A percentile compares a stretch with the other conserved stretches of the same genome.
phyloP scores from a whole-genome alignment of 2,113 vertebrate species.

The Atlantisia rogersi region DNA sequence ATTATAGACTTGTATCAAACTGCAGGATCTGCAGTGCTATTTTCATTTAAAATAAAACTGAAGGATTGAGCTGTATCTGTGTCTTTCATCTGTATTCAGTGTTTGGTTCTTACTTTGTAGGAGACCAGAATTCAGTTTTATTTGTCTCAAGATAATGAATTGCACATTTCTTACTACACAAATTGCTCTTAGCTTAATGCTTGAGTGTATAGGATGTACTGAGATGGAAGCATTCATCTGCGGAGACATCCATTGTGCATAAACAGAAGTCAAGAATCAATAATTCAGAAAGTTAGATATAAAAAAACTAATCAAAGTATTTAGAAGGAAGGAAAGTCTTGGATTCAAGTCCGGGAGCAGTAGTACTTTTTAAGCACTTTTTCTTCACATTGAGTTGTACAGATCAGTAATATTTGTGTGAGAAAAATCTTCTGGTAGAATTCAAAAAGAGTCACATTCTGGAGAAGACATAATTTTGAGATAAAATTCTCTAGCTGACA shows the following conservation, averaged over 20 bases:
- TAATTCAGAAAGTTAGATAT: background rate
- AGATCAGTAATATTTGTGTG: background rate
- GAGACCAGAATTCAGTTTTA: background rate
- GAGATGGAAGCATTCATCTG: background rate
- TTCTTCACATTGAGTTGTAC: background rate
- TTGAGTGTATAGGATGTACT: background rate
- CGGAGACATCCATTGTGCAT: background rate
- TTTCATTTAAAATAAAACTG: background rate
- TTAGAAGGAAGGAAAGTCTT: background rate
- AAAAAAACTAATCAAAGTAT: background rate
- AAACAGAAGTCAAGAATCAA: background rate
- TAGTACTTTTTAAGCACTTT: background rate
- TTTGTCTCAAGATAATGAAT: background rate
- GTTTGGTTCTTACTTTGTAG: background rate
- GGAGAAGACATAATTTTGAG: background rate
- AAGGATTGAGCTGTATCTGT: background rate
- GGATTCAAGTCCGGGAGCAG: background rate
- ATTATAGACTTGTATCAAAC: background rate
- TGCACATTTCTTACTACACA: background rate
- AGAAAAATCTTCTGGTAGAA: rapidly evolving
- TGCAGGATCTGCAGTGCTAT: background rate
- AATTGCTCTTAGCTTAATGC: background rate
- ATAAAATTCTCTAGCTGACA: background rate
- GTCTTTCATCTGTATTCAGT: background rate
- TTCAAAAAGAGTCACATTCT: background rate